These are phyloP conservation scores for Hippolais icterina DNA, from an alignment of 2,113 vertebrate species.

Conservation along the genomic window DNA sequence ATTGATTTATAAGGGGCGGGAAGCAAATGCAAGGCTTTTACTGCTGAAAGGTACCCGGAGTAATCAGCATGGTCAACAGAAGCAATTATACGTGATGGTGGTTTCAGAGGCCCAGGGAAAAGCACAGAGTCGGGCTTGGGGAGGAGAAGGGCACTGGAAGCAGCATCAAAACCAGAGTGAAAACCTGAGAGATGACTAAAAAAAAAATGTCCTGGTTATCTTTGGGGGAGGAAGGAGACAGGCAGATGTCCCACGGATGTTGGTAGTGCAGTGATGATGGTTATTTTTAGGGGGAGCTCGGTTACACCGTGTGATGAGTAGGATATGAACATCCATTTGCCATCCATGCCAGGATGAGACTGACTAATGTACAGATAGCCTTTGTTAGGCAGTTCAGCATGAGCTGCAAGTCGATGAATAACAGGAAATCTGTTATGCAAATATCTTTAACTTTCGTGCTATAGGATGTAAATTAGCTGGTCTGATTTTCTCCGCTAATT, in stretches of 20 bases:
- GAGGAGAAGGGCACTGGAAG: slow-evolving; percentile 5
- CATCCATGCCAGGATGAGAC: neutral
- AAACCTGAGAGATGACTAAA: neutral
- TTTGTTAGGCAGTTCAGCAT: neutral
- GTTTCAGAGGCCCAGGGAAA: neutral
- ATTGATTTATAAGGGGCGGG: slow-evolving; percentile 64
- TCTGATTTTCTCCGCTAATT: neutral
- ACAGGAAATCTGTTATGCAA: slow-evolving; percentile 1
- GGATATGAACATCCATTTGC: neutral
- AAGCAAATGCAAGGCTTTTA: slow-evolving; percentile 55
- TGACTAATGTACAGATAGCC: neutral
- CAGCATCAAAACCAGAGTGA: neutral
- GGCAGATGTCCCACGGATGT: neutral
- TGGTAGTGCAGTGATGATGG: neutral
- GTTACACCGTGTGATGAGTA: neutral
- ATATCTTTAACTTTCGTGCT: neutral
- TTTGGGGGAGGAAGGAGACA: neutral
- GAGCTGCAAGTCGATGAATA: neutral
- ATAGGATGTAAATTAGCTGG: neutral
- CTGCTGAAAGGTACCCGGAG: slow-evolving; percentile 49
- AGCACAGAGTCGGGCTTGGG: neutral
- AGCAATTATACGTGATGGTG: slow-evolving; percentile 55
- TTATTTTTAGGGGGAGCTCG: neutral
- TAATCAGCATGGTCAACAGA: slow-evolving; percentile 62
- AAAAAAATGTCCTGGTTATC: neutral